phyloP scores from a whole-genome alignment of 2,113 vertebrate species.

The Nannobrachium achirus region DNA sequence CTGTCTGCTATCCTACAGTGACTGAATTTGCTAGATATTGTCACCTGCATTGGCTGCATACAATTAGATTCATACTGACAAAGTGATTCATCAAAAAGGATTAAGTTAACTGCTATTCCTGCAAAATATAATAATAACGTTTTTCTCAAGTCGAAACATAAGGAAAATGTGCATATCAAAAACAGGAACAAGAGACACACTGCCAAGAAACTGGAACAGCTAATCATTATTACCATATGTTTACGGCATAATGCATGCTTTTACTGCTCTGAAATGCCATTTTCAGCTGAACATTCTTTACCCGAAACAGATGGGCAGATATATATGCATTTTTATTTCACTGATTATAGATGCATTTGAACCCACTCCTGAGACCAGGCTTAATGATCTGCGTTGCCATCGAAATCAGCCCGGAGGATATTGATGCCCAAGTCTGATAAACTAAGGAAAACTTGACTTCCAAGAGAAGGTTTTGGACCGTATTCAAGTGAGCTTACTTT shows the following conservation, averaged over 20 bases:
- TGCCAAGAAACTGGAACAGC: slow-evolving; percentile 13
- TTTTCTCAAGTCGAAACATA: slow-evolving; percentile 20
- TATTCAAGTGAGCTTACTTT: slow-evolving; percentile 55
- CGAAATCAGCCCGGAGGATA: slow-evolving; percentile 60
- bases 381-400: slow-evolving; percentile 69
- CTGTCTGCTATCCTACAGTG: slow-evolving; percentile 49
- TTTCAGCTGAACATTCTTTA: slow-evolving; percentile 9
- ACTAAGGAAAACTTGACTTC: slow-evolving; percentile 59
- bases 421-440: slow-evolving; percentile 62
- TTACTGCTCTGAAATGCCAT: slow-evolving; percentile 25
- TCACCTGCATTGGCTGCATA: slow-evolving; percentile 3
- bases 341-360: slow-evolving; percentile 56
- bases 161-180: slow-evolving; percentile 1
- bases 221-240: slow-evolving; percentile 30
- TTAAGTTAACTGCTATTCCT: neutral
- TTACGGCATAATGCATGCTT: slow-evolving; percentile 7
- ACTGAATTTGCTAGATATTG: slow-evolving; percentile 40
- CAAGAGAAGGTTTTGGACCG: slow-evolving; percentile 46
- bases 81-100: slow-evolving; percentile 1
- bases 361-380: slow-evolving; percentile 48
- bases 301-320: slow-evolving; percentile 52
- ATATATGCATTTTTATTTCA: slow-evolving; percentile 37
- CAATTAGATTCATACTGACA: neutral
- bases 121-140: neutral
- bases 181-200: neutral